A percentile compares a stretch with the other conserved stretches of the same genome.
These are phyloP conservation scores for Polyommatus iphigenia DNA, from an alignment of 2,888 invertebrate species.

Conservation along the genomic window DNA sequence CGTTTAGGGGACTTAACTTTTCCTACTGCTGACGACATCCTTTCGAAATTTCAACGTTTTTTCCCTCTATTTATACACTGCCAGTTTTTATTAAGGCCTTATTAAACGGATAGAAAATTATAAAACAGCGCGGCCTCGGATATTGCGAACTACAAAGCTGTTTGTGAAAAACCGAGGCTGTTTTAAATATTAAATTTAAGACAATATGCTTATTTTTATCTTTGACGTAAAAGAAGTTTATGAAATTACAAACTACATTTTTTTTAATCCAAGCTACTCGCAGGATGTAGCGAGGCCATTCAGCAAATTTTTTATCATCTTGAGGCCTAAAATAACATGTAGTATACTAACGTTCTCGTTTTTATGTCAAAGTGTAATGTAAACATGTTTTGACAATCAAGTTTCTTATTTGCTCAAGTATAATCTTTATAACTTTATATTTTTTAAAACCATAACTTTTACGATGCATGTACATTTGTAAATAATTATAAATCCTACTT, in stretches of 20 bases:
- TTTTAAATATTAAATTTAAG: conserved; percentile 12
- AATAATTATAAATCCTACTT: background rate
- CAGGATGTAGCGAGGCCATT: background rate
- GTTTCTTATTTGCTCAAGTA: conserved; percentile 24
- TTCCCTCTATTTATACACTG: conserved; percentile 17
- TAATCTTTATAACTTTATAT: background rate
- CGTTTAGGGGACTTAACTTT: conserved; percentile 35
- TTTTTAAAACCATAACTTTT: background rate
- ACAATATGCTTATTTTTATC: background rate
- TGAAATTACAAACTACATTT: background rate
- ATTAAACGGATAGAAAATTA: background rate
- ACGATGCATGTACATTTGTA: conserved; percentile 16
- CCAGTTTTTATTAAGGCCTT: conserved; percentile 14
- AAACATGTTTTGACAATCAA: background rate
- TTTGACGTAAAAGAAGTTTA: background rate
- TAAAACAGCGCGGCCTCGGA: background rate
- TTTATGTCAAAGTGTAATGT: background rate
- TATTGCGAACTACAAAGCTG: background rate
- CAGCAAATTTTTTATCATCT: background rate
- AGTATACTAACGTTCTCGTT: background rate
- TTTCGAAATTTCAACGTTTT: conserved; percentile 24
- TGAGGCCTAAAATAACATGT: background rate
- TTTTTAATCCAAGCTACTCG: background rate
- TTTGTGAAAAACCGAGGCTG: conserved; percentile 2
- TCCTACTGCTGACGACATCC: conserved; percentile 24